Evolutionary conservation across 2,113 vertebrate species (phyloP).

Genomic region (Lathamus discolor): DNA sequence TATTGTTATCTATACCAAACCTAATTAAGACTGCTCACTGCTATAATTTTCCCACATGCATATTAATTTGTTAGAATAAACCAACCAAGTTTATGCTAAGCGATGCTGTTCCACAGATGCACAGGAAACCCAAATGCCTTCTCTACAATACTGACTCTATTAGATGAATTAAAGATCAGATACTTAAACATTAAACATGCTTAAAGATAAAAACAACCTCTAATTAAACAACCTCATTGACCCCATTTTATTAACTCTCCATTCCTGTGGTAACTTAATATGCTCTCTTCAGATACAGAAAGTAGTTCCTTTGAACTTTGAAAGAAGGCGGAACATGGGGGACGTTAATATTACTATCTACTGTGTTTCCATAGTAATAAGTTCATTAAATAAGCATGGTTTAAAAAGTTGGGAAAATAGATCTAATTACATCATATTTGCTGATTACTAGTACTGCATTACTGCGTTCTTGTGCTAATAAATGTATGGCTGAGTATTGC

Average conservation of each 20-base stretch:
- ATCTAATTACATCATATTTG: background rate
- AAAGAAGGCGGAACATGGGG: background rate
- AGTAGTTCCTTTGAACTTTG: background rate
- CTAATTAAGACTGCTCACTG: slow-evolving; percentile 4
- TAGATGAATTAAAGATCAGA: background rate
- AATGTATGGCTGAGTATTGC: background rate
- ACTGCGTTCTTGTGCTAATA: background rate
- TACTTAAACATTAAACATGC: background rate
- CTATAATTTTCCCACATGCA: slow-evolving; percentile 14
- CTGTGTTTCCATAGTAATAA: background rate
- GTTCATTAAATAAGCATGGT: background rate
- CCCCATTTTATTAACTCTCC: background rate
- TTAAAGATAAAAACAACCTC: background rate
- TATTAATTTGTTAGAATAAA: slow-evolving; percentile 31
- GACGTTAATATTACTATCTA: background rate
- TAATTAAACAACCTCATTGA: background rate
- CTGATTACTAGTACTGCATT: background rate
- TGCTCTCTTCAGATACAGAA: background rate
- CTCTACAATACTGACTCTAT: background rate
- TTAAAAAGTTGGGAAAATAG: background rate
- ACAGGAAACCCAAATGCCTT: background rate
- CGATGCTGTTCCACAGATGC: background rate
- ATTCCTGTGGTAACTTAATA: background rate
- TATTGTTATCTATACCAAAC: background rate
- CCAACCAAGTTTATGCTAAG: background rate